Evolutionary conservation across 2,888 invertebrate genomes (phyloP), one percentile per base, ranked within the genome.

Genomic region (Panzeria rudis): DNA sequence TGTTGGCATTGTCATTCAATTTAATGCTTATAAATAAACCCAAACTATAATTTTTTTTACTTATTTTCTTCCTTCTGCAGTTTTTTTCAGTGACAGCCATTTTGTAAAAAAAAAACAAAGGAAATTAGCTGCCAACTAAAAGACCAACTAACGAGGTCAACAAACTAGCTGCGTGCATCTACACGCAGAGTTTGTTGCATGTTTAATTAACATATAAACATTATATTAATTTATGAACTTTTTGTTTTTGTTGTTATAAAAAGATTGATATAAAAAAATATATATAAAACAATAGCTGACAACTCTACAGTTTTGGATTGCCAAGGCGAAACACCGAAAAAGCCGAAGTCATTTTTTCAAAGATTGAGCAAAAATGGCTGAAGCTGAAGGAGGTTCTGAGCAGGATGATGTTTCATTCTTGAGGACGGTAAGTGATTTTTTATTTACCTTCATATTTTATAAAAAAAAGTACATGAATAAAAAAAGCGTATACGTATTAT

Each of bases 401-500:
- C 99, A 99, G 94, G 99, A 99, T 96, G 99, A 99, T 95, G 98
- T 99, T 94, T 99, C 99, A 93, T 99, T 99, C 95, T 95, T 99
- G 91, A 96, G 99, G 91, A 99, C 99, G 96, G 99, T 99, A 93
- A 96, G 97, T 94, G 9, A 59, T 25, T 41, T 7, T 25, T 62
- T 23, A 29, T 13, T 17, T 61, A 17, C 1, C 0, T 35, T 50
- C n/a, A n/a, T n/a, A n/a, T n/a, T n/a, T n/a, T n/a, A n/a, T n/a
- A n/a, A n/a, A n/a, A n/a, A n/a, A n/a, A n/a, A n/a, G n/a, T n/a
- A n/a, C n/a, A n/a, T n/a, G n/a, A n/a, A n/a, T n/a, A n/a, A n/a
- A n/a, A n/a, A n/a, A n/a, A n/a, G n/a, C n/a, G 35, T 13, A 13
- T 38, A 38, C 6, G 1, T 44, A 44, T 44, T n/a, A 4, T 5